phyloP scores from a whole-genome alignment of 2,888 invertebrate genomes.

The Chaetogeoica ovagalla region DNA sequence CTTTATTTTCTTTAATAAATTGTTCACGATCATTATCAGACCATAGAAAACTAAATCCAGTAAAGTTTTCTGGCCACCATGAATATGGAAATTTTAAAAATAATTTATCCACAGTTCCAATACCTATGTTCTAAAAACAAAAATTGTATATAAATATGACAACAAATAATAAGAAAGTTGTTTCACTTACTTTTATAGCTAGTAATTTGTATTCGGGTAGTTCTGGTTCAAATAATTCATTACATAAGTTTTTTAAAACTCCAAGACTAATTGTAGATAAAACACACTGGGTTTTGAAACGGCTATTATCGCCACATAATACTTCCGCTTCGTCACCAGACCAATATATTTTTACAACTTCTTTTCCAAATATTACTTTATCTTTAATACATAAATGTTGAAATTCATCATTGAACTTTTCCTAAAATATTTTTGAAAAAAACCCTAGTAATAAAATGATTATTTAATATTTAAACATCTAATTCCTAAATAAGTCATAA shows the following conservation, averaged over 20 bases:
- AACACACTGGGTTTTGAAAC: slow-evolving; percentile 67
- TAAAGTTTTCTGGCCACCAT: slow-evolving; percentile 68
- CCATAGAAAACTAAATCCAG: slow-evolving; percentile 67
- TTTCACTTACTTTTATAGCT: slow-evolving; percentile 62
- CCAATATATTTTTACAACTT: slow-evolving; percentile 62
- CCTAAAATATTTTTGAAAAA: slow-evolving; percentile 28
- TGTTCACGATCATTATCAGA: slow-evolving; percentile 63
- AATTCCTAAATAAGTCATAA: too few species aligned
- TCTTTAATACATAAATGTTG: slow-evolving; percentile 41
- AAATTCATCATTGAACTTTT: slow-evolving; percentile 31
- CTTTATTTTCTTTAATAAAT: slow-evolving; percentile 53
- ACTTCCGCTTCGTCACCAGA: slow-evolving; percentile 62
- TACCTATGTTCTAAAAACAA: slow-evolving; percentile 62
- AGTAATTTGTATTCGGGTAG: slow-evolving; percentile 65
- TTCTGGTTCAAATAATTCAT: slow-evolving; percentile 65
- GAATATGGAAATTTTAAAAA: slow-evolving; percentile 66
- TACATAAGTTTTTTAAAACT: slow-evolving; percentile 68
- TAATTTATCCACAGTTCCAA: slow-evolving; percentile 72
- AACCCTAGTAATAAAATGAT: background rate
- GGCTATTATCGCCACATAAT: slow-evolving; percentile 64
- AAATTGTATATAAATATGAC: background rate
- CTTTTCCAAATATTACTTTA: slow-evolving; percentile 64
- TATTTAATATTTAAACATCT: background rate
- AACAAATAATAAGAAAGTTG: background rate
- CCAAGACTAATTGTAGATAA: slow-evolving; percentile 72